Percentiles rank a stretch among this genome's conserved stretches.
These are phyloP conservation scores for Platichthys flesus DNA, from an alignment of 2,113 vertebrate species.

Conservation along the genomic window DNA sequence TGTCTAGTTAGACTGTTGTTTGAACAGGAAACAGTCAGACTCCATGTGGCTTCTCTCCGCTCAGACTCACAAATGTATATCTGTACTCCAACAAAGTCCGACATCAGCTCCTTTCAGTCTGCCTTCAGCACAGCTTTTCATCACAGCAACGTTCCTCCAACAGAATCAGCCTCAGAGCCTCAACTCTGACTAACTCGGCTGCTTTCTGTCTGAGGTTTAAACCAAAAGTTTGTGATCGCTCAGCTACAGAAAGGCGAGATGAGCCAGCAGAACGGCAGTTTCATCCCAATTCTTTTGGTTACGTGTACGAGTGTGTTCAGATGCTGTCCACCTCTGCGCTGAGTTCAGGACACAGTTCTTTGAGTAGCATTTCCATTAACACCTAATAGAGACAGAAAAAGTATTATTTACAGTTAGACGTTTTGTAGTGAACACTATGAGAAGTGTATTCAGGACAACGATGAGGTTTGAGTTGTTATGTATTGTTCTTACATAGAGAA, in stretches of 20 bases:
- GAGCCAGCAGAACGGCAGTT: conserved; percentile 13
- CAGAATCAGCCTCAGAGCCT: conserved; percentile 1
- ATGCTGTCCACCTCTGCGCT: conserved; percentile 85
- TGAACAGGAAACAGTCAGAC: conserved; percentile 19
- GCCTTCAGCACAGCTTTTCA: conserved; percentile 5
- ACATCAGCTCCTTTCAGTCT: no score
- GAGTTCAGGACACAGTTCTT: conserved; percentile 94
- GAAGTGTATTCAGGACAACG: neutral
- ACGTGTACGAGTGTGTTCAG: conserved; percentile 61
- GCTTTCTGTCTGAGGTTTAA: conserved; percentile 25
- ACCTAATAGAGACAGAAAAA: conserved; percentile 79
- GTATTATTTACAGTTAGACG: neutral
- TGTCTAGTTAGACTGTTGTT: conserved; percentile 1
- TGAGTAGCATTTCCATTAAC: conserved; percentile 94
- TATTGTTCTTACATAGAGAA: conserved; percentile 91
- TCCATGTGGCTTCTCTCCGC: neutral
- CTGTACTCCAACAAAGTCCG: no score
- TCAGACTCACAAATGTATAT: neutral
- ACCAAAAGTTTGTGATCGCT: conserved; percentile 51
- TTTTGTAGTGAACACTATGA: neutral
- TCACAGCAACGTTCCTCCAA: conserved; percentile 32
- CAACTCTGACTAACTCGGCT: conserved; percentile 10
- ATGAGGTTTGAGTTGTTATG: neutral
- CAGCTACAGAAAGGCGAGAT: conserved; percentile 50
- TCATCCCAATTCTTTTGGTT: neutral